Evolutionary conservation across 2,888 invertebrate species (phyloP).

Genomic region (Helobdella robusta): DNA sequence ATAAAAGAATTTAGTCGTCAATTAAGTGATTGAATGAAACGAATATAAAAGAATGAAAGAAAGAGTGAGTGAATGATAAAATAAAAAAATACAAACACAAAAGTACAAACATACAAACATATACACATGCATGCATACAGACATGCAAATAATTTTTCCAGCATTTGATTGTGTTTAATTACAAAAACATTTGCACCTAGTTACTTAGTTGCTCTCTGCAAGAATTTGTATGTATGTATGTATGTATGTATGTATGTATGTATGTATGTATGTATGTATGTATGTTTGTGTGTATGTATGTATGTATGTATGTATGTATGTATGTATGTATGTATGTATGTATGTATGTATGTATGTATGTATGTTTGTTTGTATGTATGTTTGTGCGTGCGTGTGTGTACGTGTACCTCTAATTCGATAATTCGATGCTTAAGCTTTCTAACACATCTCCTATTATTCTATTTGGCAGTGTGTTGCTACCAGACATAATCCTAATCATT

Average conservation of each 20-base stretch:
- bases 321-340: slow-evolving; percentile 2
- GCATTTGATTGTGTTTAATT: not conserved
- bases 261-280: slow-evolving; percentile 2
- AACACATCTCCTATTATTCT: too few relatives aligned
- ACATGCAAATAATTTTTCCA: not conserved
- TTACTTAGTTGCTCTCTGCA: not conserved
- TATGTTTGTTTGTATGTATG: not conserved
- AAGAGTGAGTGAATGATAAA: too few relatives aligned
- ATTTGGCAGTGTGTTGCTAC: too few relatives aligned
- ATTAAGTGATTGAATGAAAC: too few relatives aligned
- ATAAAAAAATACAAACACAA: too few relatives aligned
- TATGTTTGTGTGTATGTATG: slow-evolving; percentile 1
- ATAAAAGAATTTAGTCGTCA: too few relatives aligned
- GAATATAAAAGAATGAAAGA: too few relatives aligned
- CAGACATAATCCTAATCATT: too few relatives aligned
- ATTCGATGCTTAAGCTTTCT: too few relatives aligned
- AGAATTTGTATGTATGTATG: not conserved
- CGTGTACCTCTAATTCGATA: too few relatives aligned
- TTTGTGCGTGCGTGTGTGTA: not conserved
- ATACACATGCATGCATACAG: not conserved
- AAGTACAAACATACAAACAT: too few relatives aligned
- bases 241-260: slow-evolving; percentile 2
- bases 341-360: slow-evolving; percentile 2
- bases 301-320: slow-evolving; percentile 2
- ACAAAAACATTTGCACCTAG: not conserved